Evolutionary conservation across 2,113 vertebrate species (phyloP).

Genomic region (Pangasianodon gigas): DNA sequence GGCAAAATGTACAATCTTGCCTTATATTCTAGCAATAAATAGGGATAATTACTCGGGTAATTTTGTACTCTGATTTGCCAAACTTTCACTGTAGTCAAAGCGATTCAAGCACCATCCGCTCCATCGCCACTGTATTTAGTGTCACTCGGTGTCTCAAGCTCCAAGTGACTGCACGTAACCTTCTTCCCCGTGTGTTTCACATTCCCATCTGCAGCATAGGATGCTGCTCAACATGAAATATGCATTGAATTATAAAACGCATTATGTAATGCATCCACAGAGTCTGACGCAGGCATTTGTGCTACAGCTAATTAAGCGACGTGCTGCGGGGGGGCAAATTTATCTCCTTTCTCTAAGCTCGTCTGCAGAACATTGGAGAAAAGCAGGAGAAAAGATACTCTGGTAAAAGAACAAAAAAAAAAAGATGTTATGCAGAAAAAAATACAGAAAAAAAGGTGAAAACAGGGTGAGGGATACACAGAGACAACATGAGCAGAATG

Average conservation of each 20-base stretch:
- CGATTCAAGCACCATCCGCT: not conserved
- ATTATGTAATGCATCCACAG: slow-evolving; percentile 66
- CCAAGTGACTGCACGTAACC: slow-evolving; percentile 8
- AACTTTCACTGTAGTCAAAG: not conserved
- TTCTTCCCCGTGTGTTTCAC: slow-evolving; percentile 23
- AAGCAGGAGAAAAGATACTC: not conserved
- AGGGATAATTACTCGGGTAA: not conserved
- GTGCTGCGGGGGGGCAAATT: slow-evolving; percentile 40
- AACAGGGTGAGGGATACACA: not conserved
- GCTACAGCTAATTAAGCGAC: slow-evolving; percentile 67
- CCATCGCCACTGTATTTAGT: not conserved
- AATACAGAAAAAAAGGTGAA: not conserved
- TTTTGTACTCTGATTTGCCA: not conserved
- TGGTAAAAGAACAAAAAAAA: not conserved
- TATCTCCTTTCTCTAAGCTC: slow-evolving; percentile 39
- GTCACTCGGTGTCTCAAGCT: not conserved
- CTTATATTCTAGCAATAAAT: not conserved
- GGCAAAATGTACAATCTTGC: not conserved
- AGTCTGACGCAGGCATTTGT: slow-evolving; percentile 40
- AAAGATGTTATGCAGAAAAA: not conserved
- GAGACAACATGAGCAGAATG: not conserved
- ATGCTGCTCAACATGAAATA: slow-evolving; percentile 67
- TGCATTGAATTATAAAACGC: slow-evolving; percentile 72
- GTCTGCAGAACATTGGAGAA: slow-evolving; percentile 21
- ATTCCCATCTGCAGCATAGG: slow-evolving; percentile 11